A percentile compares a stretch with the other conserved stretches of the same genome.
phyloP scores from a whole-genome alignment of 2,888 invertebrate genomes.

The Phlogophora meticulosa region DNA sequence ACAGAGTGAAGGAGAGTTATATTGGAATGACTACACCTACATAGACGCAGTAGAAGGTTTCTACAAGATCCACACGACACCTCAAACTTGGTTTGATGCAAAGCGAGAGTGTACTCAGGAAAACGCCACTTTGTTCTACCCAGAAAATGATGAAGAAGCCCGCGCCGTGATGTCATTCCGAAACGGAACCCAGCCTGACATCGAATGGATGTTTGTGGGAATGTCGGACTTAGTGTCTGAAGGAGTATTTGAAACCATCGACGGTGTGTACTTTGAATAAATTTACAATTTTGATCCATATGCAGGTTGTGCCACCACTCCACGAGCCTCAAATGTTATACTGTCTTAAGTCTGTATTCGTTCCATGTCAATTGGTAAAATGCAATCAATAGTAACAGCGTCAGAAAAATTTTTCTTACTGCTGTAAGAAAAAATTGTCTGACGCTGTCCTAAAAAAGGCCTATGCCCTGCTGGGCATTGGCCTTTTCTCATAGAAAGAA shows the following conservation, averaged over 20 bases:
- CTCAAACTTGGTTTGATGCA: neutral
- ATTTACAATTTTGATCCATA: too few relatives aligned
- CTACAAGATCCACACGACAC: neutral
- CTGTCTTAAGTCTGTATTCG: too few relatives aligned
- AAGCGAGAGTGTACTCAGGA: neutral
- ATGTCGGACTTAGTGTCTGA: neutral
- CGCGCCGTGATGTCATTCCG: neutral
- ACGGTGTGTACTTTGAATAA: neutral
- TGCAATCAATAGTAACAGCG: too few relatives aligned
- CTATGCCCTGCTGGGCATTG: too few relatives aligned
- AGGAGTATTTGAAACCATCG: neutral
- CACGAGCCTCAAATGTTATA: too few relatives aligned
- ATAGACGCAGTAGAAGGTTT: neutral
- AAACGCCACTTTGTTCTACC: neutral
- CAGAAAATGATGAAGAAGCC: neutral
- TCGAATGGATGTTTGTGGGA: neutral
- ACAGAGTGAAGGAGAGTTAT: conserved; percentile 65
- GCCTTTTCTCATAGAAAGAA: too few relatives aligned
- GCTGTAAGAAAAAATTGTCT: too few relatives aligned
- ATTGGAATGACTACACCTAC: neutral
- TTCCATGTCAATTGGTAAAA: too few relatives aligned
- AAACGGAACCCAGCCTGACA: neutral
- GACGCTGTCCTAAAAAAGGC: too few relatives aligned
- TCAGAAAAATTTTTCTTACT: too few relatives aligned
- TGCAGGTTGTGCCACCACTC: too few relatives aligned